Conservation (phyloP, 2,797 vertebrate genomes). For the Gastrophryne carolinensis region DNA sequence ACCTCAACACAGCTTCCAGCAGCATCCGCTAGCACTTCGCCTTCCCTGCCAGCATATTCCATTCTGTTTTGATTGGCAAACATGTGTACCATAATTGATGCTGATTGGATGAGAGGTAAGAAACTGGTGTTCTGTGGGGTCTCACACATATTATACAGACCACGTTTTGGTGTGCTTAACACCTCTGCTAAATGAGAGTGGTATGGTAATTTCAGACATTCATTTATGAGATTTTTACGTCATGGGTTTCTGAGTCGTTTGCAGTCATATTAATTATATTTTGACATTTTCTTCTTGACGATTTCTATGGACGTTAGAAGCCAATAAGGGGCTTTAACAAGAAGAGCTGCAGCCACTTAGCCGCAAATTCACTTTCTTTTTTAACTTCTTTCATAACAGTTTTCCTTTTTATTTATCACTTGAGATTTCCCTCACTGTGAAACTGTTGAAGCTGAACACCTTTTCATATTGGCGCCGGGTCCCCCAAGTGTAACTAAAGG, state of each 20-base stretch:
- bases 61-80: too few species aligned
- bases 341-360: constrained; percentile 25
- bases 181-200: too few species aligned
- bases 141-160: too few species aligned
- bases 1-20: too few species aligned
- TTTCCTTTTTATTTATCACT: constrained; percentile 42
- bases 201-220: constrained; percentile 35
- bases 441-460: constrained; percentile 42
- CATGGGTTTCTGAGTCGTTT: constrained; percentile 5
- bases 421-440: constrained; percentile 44
- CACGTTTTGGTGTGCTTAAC: too few species aligned
- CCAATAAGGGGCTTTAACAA: constrained; percentile 16
- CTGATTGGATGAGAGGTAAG: too few species aligned
- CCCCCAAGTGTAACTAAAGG: constrained; percentile 51
- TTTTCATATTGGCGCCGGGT: constrained; percentile 38
- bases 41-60: too few species aligned
- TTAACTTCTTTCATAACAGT: constrained; percentile 40
- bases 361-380: constrained; percentile 45
- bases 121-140: too few species aligned
- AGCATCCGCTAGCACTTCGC: too few species aligned
- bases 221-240: constrained; percentile 17
- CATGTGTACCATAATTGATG: too few species aligned
- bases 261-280: constrained; percentile 38
- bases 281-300: background rate
- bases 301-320: constrained; percentile 31